These are phyloP conservation scores for Candidula unifasciata DNA, from an alignment of 2,888 invertebrate species.

Conservation along the genomic window DNA sequence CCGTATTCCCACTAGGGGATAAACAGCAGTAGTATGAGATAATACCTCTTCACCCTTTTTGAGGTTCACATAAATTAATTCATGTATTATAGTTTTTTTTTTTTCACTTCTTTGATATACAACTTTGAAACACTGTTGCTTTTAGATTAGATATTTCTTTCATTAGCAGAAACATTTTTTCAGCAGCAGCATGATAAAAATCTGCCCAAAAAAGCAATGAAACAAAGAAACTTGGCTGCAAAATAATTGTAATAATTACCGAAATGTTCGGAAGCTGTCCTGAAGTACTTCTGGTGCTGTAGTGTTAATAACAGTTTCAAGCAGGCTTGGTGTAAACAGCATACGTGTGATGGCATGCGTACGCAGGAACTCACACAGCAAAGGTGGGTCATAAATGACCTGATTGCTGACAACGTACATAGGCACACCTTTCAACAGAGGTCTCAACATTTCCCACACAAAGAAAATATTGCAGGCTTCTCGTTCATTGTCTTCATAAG, in stretches of 20 bases:
- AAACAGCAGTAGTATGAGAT: too few species aligned
- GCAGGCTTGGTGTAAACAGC: constrained; percentile 78
- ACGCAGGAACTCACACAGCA: constrained; percentile 73
- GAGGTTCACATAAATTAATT: too few species aligned
- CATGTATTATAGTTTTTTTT: too few species aligned
- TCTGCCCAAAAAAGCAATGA: too few species aligned
- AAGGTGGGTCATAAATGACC: constrained; percentile 77
- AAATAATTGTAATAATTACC: constrained; percentile 56
- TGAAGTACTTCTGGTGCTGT: constrained; percentile 59
- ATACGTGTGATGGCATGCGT: constrained; percentile 76
- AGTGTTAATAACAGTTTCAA: constrained; percentile 77
- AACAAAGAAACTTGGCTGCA: too few species aligned
- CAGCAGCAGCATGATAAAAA: too few species aligned
- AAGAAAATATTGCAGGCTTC: constrained; percentile 79
- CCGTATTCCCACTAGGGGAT: too few species aligned
- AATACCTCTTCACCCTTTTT: too few species aligned
- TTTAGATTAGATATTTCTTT: too few species aligned
- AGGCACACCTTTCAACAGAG: constrained; percentile 77
- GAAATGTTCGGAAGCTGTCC: constrained; percentile 62
- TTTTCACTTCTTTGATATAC: too few species aligned
- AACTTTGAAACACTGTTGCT: too few species aligned
- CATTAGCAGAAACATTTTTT: too few species aligned
- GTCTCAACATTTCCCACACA: constrained; percentile 78
- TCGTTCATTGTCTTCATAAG: constrained; percentile 74
- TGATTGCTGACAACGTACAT: constrained; percentile 78